Conservation (phyloP, 92 coral and sea anemone species). For the Chrysogorgia sp. region DNA sequence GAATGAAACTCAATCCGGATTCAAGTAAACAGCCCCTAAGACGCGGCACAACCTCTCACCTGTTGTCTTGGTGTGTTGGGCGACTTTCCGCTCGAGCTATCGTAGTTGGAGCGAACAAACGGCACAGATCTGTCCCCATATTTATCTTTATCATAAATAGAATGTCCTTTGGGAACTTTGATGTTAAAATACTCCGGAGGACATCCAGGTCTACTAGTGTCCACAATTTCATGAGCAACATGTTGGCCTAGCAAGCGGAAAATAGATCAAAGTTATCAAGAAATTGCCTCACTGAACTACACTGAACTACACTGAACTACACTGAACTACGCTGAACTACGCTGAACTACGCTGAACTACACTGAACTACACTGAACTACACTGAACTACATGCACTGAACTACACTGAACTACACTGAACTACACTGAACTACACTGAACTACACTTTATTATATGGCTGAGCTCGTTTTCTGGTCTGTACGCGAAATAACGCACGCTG, state of each 20-base stretch:
- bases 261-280: background rate
- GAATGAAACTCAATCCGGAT: too few relatives aligned
- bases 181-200: constrained; percentile 31
- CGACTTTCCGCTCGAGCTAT: constrained; percentile 11
- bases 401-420: too few relatives aligned
- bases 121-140: constrained; percentile 6
- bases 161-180: constrained; percentile 19
- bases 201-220: constrained; percentile 31
- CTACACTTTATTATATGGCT: too few relatives aligned
- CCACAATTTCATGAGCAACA: constrained; percentile 40
- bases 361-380: too few relatives aligned
- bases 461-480: too few relatives aligned
- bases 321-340: too few relatives aligned
- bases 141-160: background rate
- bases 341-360: too few relatives aligned
- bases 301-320: too few relatives aligned
- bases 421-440: too few relatives aligned
- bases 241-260: constrained; percentile 8
- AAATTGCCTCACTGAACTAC: too few relatives aligned
- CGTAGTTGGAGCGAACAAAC: constrained; percentile 23
- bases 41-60: background rate
- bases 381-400: too few relatives aligned
- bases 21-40: background rate
- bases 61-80: constrained; percentile 40
- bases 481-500: too few relatives aligned